Base-by-base conservation (phyloP, 92 coral and sea anemone species). In the Phenganax stokvisi region DNA sequence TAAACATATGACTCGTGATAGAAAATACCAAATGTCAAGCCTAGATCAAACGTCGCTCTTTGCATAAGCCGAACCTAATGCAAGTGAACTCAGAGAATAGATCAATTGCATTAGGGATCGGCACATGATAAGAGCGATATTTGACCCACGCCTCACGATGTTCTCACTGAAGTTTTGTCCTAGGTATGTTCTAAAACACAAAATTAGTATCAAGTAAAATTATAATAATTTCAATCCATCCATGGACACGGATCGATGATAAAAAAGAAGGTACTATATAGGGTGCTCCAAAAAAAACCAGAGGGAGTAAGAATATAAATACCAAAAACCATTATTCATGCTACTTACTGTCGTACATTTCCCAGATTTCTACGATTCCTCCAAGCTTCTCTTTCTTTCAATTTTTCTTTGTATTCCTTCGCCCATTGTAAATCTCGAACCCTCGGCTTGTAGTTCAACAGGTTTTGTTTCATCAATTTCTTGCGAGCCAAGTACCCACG, bases 401-500 rank as follows among this genome's bases (percentile, higher is more conserved):
- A 79, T 66, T 94, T 93, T 74, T 86, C 97, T 79, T 87, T 89
- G 85, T 94, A 94, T 58, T 90, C 90, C 72, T 88, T 90, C 27
- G 98, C 91, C 98, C 98, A 94, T 69, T 94, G 97, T 84, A 88
- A 80, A 65, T 90, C 88, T 71, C 96, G 96, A 31, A 90, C 84
- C 53, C 87, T 80, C 6, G 98, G 96, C 7, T 79, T 87, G 58
- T 94, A 94, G 16, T 76, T 84, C 81, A 81, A 85, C 86, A 94
- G 56, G 54, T 87, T 91, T 59, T 82, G 83, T 53, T 92, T 90
- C 89, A 94, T 88, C 56, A 78, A 75, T 51, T 87, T 85, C 83
- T 94, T 94, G 16, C 98, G 97, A 0, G 98, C 87, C 56, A 94
- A 85, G 76, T 88, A 94, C 4, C 98, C 98, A 54, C 98, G 94